Base-by-base conservation (phyloP, 2,888 invertebrate genomes). In the Diogma glabrata region DNA sequence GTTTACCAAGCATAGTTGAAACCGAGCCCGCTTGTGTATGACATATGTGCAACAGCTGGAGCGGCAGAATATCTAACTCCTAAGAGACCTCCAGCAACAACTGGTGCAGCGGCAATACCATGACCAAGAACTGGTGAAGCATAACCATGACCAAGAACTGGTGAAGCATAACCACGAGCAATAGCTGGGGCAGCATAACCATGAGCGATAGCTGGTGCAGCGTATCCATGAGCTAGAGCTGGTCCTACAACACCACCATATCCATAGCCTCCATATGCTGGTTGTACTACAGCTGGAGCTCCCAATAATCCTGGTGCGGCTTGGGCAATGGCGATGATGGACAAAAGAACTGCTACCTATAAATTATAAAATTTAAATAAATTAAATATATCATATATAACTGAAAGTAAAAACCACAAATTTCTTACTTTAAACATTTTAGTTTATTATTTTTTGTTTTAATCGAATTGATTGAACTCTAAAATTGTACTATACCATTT, bases 41-140 rank as follows among this genome's bases (percentile, higher is more conserved):
- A 72, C 72, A 78, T 75, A 64, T 78, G 78, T n/a, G 78, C 75
- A 3, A 79, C 78, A 16, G 76, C 72, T 8, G 79, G 76, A n/a
- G 78, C 76, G 23, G 78, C 74, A 12, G 77, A 76, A 59, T 78
- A 79, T 1, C 77, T 76, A 16, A 77, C 75, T 30, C 77, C 77
- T 22, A 43, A 43, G 14, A 43, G 22, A 20, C 56, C 54, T n/a
- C n/a, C n/a, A n/a, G n/a, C n/a, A n/a, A n/a, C n/a, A n/a, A n/a
- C n/a, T n/a, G n/a, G n/a, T 45, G 54, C 55, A 49, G 53, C 52
- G 4, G 55, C 56, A 50, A 57, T n/a, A n/a, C n/a, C n/a, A n/a
- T n/a, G n/a, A n/a, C n/a, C n/a, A n/a, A n/a, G n/a, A n/a, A n/a
- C n/a, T n/a, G n/a, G n/a, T n/a, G n/a, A n/a, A n/a, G n/a, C n/a